phyloP scores from a whole-genome alignment of 2,888 invertebrate species.

The Harpalus rufipes region DNA sequence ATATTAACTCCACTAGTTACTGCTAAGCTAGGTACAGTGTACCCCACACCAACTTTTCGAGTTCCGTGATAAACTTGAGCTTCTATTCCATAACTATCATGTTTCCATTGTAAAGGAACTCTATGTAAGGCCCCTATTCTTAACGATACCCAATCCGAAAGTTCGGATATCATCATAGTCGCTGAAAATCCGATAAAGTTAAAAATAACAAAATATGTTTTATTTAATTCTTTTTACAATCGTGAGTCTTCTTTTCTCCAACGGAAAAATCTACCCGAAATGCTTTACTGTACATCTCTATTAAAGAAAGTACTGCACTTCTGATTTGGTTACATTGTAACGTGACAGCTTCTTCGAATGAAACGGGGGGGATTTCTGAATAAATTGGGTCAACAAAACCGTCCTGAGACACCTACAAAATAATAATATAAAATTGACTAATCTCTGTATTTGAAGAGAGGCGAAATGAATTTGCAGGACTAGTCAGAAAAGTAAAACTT shows the following conservation, averaged over 20 bases:
- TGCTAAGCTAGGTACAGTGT: constrained; percentile 80
- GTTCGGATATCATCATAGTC: constrained; percentile 84
- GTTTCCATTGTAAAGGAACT: constrained; percentile 87
- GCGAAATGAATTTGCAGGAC: too few species aligned
- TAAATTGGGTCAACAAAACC: constrained; percentile 57
- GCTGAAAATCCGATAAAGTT: constrained; percentile 77
- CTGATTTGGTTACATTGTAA: constrained; percentile 85
- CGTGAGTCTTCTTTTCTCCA: constrained; percentile 68
- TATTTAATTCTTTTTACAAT: constrained; percentile 71
- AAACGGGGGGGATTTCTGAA: constrained; percentile 51
- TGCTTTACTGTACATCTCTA: constrained; percentile 92
- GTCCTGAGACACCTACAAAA: constrained; percentile 28
- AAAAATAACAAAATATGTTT: neutral
- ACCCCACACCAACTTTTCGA: constrained; percentile 82
- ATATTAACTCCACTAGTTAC: constrained; percentile 85
- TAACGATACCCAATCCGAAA: constrained; percentile 87
- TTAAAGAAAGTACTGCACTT: constrained; percentile 88
- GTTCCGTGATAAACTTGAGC: constrained; percentile 95
- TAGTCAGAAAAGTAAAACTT: too few species aligned
- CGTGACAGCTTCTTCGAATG: constrained; percentile 55
- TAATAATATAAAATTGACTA: too few species aligned
- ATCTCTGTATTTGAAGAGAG: too few species aligned
- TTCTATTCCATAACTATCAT: constrained; percentile 91
- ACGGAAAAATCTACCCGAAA: constrained; percentile 90
- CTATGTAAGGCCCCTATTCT: constrained; percentile 91